Evolutionary conservation across 2,888 invertebrate genomes (phyloP).

Genomic region (Spialia ferax): DNA sequence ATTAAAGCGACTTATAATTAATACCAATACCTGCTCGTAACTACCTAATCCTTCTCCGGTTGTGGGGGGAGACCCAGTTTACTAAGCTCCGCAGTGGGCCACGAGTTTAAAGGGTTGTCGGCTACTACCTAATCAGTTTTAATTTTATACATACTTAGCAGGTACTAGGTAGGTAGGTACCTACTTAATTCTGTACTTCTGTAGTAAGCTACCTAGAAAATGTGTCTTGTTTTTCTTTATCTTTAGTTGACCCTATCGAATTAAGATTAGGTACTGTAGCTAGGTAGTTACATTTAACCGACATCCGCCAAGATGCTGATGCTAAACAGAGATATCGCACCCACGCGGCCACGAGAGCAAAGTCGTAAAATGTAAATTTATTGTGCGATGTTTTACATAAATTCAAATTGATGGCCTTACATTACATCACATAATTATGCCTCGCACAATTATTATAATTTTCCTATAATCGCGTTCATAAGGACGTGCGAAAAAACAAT

Average conservation of each 20-base stretch:
- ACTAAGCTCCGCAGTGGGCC: no score
- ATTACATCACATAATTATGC: slow-evolving; percentile 82
- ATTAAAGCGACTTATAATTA: no score
- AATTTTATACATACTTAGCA: no score
- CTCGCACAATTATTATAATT: slow-evolving; percentile 85
- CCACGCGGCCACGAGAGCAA: slow-evolving; percentile 67
- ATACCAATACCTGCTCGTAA: no score
- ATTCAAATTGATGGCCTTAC: slow-evolving; percentile 79
- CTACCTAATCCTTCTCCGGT: no score
- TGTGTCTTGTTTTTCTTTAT: background rate
- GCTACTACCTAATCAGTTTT: no score
- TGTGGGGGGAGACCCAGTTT: no score
- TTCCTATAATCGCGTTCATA: slow-evolving; percentile 81
- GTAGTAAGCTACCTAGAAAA: background rate
- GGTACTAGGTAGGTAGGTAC: no score
- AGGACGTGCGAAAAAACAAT: slow-evolving; percentile 84
- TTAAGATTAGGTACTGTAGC: slow-evolving; percentile 59
- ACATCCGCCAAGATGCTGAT: slow-evolving; percentile 74
- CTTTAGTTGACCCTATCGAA: slow-evolving; percentile 52
- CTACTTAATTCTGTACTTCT: no score
- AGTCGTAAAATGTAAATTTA: slow-evolving; percentile 85
- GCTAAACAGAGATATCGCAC: slow-evolving; percentile 79
- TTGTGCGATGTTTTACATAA: slow-evolving; percentile 84
- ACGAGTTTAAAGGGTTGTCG: no score
- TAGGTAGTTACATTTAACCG: slow-evolving; percentile 60